Base-by-base conservation (phyloP, 2,113 vertebrate species). In the Apteryx owenii region DNA sequence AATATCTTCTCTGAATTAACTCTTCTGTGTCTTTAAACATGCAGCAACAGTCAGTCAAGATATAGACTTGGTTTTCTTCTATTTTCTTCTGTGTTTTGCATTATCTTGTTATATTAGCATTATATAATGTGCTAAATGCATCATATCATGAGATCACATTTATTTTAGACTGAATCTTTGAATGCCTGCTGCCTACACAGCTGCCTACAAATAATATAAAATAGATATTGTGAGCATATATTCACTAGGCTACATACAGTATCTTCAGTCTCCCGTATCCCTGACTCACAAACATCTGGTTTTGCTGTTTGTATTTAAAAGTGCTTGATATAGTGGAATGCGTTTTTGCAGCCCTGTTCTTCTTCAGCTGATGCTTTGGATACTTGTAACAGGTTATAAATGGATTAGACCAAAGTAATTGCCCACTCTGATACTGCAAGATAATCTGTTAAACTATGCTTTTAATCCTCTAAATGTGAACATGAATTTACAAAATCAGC, bases 361-460 rank as follows among this genome's bases (percentile, higher is more conserved):
- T 40, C 83, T 54, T 58, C 22, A 85, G 54, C 69, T 88, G 71
- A 7, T 77, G 62, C 54, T 40, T 82, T 82, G 81, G 69, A 60
- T 71, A 12, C 36, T 88, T 95, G n/a, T 68, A 89, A 56, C 25
- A 89, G 79, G 73, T 77, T 96, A 51, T 91, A 79, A 94, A 90
- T 96, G 60, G 92, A 92, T 81, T 68, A 85, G 46, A 73, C 77
- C n/a, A 91, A 72, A 90, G 84, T 88, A 96, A 78, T 90, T 94
- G 86, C 82, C 83, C 56, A 38, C 46, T 81, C 40, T 95, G 85
- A 94, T 93, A 95, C 95, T 90, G 85, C 79, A 91, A 90, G 96
- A 85, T 97, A 97, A 98, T 97, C 98, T 97, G 88, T 92, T 94
- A 48, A 98, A 96, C 95, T 97, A 98, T 98, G 96, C 92, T 96